A percentile compares a stretch with the other conserved stretches of the same genome.
These are phyloP conservation scores for Chunga burmeisteri DNA, from an alignment of 2,113 vertebrate genomes.

Conservation along the genomic window DNA sequence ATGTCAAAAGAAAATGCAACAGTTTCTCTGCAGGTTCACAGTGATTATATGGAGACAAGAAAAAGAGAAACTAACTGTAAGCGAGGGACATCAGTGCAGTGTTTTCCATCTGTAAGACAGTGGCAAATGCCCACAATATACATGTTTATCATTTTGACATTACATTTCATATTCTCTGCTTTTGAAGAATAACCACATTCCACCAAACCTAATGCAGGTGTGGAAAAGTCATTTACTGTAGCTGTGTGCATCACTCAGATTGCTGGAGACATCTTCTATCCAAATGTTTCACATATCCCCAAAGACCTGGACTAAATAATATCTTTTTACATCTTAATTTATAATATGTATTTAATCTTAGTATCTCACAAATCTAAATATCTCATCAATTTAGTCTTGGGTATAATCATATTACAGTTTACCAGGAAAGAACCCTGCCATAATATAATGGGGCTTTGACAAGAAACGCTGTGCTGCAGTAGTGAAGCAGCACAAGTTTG, in stretches of 20 bases:
- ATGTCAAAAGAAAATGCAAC: constrained; percentile 69
- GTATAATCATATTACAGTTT: background rate
- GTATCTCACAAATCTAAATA: background rate
- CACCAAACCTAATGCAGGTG: constrained; percentile 31
- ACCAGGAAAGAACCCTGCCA: background rate
- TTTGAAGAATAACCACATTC: constrained; percentile 6
- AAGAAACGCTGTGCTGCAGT: background rate
- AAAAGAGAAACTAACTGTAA: constrained; percentile 39
- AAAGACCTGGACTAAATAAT: constrained; percentile 12
- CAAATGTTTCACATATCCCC: background rate
- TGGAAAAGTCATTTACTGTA: background rate
- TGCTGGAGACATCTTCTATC: background rate
- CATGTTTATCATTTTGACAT: constrained; percentile 39
- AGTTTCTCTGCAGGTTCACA: constrained; percentile 45
- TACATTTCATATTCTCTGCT: background rate
- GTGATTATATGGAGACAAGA: constrained; percentile 31
- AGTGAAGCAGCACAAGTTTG: background rate
- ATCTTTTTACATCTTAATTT: constrained; percentile 30
- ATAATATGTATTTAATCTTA: constrained; percentile 4
- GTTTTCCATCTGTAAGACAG: background rate
- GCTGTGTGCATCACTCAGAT: background rate
- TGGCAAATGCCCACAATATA: background rate
- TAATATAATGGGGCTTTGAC: background rate
- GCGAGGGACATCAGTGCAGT: background rate
- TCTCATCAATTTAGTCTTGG: background rate